These are phyloP conservation scores for Rousettus madagascariensis DNA, from an alignment of 2,797 vertebrate genomes.

Conservation along the genomic window DNA sequence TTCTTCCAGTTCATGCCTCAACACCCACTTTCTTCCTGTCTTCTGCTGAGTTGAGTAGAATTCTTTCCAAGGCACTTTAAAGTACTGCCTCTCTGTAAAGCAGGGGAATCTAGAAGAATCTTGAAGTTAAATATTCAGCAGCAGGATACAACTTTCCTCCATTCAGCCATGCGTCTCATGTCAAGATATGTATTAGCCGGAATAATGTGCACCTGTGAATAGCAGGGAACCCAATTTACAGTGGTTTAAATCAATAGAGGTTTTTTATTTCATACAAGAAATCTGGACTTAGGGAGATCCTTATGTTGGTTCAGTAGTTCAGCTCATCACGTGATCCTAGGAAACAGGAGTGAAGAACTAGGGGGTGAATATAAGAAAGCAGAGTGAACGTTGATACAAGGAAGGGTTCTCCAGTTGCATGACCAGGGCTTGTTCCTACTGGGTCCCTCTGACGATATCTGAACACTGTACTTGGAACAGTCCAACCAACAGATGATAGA, in stretches of 20 bases:
- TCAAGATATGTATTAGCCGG: neutral
- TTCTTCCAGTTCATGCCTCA: neutral
- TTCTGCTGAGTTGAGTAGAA: neutral
- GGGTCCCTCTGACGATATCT: neutral
- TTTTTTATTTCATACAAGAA: neutral
- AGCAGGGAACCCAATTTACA: neutral
- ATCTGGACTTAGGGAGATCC: neutral
- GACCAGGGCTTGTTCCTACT: neutral
- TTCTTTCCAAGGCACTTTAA: neutral
- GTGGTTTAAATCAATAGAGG: neutral
- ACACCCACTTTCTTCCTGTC: conserved; percentile 7
- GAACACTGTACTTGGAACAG: neutral
- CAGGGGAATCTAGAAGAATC: neutral
- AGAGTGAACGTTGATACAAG: neutral
- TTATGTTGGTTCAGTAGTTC: neutral
- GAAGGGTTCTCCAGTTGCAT: neutral
- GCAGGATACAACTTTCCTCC: neutral
- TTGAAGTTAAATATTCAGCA: conserved; percentile 1
- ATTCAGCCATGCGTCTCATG: neutral
- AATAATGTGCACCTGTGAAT: neutral
- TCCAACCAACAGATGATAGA: neutral
- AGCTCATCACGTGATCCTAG: neutral
- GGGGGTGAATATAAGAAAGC: neutral
- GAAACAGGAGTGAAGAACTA: neutral
- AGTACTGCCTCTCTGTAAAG: neutral